These are phyloP conservation scores for Sicus ferrugineus DNA, from an alignment of 2,888 invertebrate species.

Conservation along the genomic window DNA sequence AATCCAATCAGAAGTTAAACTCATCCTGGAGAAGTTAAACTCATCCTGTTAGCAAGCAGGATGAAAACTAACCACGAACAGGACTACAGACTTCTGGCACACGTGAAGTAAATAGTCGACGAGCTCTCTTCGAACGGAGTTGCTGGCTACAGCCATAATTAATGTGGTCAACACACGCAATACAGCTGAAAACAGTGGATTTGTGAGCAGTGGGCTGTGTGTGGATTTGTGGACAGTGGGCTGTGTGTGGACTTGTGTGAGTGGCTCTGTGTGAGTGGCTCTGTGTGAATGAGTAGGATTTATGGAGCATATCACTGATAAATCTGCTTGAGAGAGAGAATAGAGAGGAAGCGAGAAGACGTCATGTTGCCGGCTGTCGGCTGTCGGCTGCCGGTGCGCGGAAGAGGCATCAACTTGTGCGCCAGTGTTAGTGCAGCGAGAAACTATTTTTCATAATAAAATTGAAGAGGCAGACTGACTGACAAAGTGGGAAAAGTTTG, in stretches of 20 bases:
- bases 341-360: conserved; percentile 6
- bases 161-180: conserved; percentile 29
- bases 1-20: conserved; percentile 33
- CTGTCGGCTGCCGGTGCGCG: too few species aligned
- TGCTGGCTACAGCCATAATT: conserved; percentile 7
- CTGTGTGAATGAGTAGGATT: conserved; percentile 3
- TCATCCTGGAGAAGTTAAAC: too few species aligned
- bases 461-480: neutral
- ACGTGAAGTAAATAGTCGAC: conserved; percentile 16
- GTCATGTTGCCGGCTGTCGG: neutral
- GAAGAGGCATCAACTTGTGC: too few species aligned
- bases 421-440: too few species aligned
- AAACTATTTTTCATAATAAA: conserved; percentile 14
- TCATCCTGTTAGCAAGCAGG: conserved; percentile 18
- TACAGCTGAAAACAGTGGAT: too few species aligned
- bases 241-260: neutral
- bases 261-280: neutral
- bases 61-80: neutral
- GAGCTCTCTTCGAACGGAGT: neutral
- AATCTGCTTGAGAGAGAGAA: conserved; percentile 1
- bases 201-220: neutral
- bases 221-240: too few species aligned
- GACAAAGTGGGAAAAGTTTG: conserved; percentile 16
- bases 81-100: neutral
- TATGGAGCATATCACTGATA: conserved; percentile 27